phyloP scores from a whole-genome alignment of 2,113 vertebrate genomes.

The Phoenicopterus ruber region DNA sequence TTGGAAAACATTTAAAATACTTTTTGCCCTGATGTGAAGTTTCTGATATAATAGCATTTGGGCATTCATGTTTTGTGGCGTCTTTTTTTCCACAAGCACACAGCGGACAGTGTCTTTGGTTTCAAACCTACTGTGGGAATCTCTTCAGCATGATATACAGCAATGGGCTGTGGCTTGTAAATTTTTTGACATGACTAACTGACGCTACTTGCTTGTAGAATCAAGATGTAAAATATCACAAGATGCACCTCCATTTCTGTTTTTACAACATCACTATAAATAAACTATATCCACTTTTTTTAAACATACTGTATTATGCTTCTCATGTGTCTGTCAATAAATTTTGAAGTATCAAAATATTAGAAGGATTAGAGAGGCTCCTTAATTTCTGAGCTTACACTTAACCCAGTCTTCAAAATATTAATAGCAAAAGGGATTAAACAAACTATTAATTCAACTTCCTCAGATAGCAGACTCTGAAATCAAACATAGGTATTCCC shows the following conservation, averaged over 20 bases:
- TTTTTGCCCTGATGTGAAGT: neutral
- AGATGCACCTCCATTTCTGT: neutral
- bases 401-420: slow-evolving; percentile 36
- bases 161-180: neutral
- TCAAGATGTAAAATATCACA: neutral
- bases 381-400: slow-evolving; percentile 7
- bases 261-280: neutral
- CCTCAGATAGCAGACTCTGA: neutral
- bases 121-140: neutral
- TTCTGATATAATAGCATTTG: neutral
- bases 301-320: neutral
- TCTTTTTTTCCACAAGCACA: neutral
- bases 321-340: slow-evolving; percentile 16
- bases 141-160: neutral
- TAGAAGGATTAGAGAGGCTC: neutral
- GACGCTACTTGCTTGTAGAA: neutral
- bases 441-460: slow-evolving; percentile 23
- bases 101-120: neutral
- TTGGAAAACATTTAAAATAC: neutral
- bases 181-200: neutral
- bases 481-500: neutral
- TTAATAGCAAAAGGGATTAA: slow-evolving; percentile 7
- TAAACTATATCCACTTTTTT: neutral
- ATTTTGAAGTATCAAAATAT: slow-evolving; percentile 36
- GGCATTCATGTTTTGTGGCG: neutral